These are phyloP conservation scores for Corbicula japonica DNA, from an alignment of 2,888 invertebrate genomes.

Conservation along the genomic window DNA sequence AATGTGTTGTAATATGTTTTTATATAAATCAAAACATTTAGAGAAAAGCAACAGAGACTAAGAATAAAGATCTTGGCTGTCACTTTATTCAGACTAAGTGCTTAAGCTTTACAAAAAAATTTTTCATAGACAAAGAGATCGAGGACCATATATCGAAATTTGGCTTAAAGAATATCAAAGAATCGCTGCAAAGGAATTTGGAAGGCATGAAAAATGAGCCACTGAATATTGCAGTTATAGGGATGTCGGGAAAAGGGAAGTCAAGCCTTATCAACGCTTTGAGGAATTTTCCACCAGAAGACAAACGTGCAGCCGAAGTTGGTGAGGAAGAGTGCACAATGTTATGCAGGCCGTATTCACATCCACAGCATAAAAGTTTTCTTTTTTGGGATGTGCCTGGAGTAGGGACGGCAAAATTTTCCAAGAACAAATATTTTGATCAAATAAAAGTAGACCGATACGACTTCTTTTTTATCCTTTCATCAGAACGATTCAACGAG, in stretches of 20 bases:
- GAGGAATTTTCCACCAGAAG: slow-evolving; percentile 21
- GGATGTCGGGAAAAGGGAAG: no score
- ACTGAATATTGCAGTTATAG: slow-evolving; percentile 31
- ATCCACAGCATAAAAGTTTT: slow-evolving; percentile 30
- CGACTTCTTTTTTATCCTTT: slow-evolving; percentile 55
- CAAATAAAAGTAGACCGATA: slow-evolving; percentile 30
- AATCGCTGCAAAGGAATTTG: no score
- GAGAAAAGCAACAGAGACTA: no score
- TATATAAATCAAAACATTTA: no score
- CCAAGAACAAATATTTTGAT: slow-evolving; percentile 29
- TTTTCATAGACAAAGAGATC: no score
- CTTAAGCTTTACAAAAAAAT: no score
- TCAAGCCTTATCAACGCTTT: slow-evolving; percentile 52
- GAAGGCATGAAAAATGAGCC: no score
- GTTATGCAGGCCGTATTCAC: slow-evolving; percentile 8
- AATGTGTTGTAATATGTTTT: no score
- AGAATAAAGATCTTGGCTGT: no score
- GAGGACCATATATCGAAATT: no score
- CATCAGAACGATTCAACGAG: slow-evolving; percentile 32
- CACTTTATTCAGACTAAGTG: no score
- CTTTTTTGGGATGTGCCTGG: slow-evolving; percentile 56
- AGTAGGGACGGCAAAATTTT: slow-evolving; percentile 47
- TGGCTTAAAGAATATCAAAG: no score
- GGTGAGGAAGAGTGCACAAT: slow-evolving; percentile 34
- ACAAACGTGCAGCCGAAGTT: slow-evolving; percentile 33